Conservation (phyloP, 2,797 vertebrate species). For the Ambastaia sidthimunki region DNA sequence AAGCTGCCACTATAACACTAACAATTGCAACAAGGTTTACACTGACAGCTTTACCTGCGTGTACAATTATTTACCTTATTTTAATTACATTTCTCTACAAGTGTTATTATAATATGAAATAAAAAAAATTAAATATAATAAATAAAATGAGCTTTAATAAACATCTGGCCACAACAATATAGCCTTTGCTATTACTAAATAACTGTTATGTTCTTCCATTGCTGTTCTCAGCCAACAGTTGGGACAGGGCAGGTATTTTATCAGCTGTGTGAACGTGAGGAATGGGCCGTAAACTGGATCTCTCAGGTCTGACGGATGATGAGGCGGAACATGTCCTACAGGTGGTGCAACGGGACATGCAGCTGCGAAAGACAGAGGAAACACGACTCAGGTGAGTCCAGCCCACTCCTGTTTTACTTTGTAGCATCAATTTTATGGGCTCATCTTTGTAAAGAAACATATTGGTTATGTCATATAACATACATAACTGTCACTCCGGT, state of each 20-base stretch:
- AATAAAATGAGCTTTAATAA: not conserved
- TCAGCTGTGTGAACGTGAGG: conserved; percentile 27
- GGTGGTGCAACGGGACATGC: conserved; percentile 93
- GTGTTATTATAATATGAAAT: not conserved
- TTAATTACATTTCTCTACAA: no score
- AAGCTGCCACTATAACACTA: not conserved
- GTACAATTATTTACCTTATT: no score
- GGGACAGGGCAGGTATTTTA: conserved; percentile 43
- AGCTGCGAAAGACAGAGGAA: conserved; percentile 88
- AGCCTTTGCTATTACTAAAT: conserved; percentile 11
- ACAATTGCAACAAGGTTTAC: not conserved
- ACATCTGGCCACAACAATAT: not conserved
- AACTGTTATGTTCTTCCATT: not conserved
- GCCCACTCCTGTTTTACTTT: not conserved
- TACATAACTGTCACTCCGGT: no score
- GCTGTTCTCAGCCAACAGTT: not conserved
- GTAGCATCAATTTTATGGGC: not conserved
- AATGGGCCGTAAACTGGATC: conserved; percentile 92
- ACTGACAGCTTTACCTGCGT: no score
- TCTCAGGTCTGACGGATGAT: conserved; percentile 86
- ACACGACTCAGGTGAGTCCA: conserved; percentile 85
- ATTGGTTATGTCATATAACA: not conserved
- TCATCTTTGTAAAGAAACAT: not conserved
- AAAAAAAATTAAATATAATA: not conserved
- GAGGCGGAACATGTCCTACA: conserved; percentile 92